A percentile compares a stretch with the other conserved stretches of the same genome.
phyloP scores from a whole-genome alignment of 2,797 vertebrate genomes.

The Hydrocynus forskahlii region DNA sequence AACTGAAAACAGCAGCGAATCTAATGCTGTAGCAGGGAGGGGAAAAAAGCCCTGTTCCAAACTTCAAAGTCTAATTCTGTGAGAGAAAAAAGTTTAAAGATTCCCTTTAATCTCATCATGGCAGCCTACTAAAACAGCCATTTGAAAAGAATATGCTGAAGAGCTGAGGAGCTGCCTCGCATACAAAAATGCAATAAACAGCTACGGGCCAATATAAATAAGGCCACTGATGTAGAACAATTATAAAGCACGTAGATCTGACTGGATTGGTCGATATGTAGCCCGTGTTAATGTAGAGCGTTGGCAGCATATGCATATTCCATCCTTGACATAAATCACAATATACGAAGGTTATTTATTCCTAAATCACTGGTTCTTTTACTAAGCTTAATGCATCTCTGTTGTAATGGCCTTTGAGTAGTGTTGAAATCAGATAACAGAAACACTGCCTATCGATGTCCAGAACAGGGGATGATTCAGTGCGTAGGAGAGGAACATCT shows the following conservation, averaged over 20 bases:
- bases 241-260: background rate
- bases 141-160: slow-evolving; percentile 13
- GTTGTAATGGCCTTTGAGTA: background rate
- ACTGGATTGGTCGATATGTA: background rate
- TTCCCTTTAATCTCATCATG: slow-evolving; percentile 62
- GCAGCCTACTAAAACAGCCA: slow-evolving; percentile 20
- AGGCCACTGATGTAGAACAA: background rate
- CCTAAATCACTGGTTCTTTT: background rate
- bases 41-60: slow-evolving; percentile 12
- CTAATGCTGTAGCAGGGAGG: slow-evolving; percentile 3
- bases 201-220: background rate
- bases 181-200: background rate
- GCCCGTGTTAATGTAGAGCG: background rate
- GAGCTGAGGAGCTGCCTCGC: slow-evolving; percentile 21
- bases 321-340: background rate
- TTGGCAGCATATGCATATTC: background rate
- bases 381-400: background rate
- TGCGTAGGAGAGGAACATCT: background rate
- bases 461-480: slow-evolving; percentile 5
- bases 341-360: background rate
- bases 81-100: slow-evolving; percentile 52
- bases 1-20: slow-evolving; percentile 30
- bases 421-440: background rate
- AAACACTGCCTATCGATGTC: too few relatives aligned
- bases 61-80: slow-evolving; percentile 58